Evolutionary conservation across 2,113 vertebrate species (phyloP), one percentile per base, ranked within the genome.

Genomic region (Pterophyllum scalare): DNA sequence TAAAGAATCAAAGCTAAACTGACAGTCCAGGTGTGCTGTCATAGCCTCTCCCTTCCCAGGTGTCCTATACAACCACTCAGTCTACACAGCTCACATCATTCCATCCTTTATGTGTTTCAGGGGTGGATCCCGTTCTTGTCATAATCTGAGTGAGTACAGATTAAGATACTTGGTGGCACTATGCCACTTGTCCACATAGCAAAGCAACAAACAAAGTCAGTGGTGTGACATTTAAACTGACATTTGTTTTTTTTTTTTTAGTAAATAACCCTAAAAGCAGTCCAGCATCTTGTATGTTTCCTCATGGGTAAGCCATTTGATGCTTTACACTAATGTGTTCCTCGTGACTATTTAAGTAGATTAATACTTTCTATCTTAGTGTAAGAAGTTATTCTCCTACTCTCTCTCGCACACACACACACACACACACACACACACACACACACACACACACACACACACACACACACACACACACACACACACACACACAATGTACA

Each of bases 11-110:
- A 20, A 56, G 56, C 80, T 33, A 86, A 87, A 79, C 3, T 72
- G 38, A 33, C 58, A 67, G 83, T 76, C 85, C 92, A 92, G 89
- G 92, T 91, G 92, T 91, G 81, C 61, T 76, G 52, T 60, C 26
- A 10, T 83, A 81, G 56, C 83, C 57, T 77, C 70, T 77, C 38
- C 60, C 65, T 65, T 82, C 33, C 87, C 92, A 93, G 89, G 91
- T 92, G 90, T 93, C 80, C 89, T 38, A 75, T 77, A 80, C 57
- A 89, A 54, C 22, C 57, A 13, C 46, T 20, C 20, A 82, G 77
- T 85, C 85, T 88, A 85, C 82, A 88, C 79, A 75, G 40, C 77
- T 77, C 61, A 26, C 38, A 82, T 65, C 75, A 60, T 81, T 87
- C 70, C 74, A 59, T 80, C 78, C 49, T 90, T 91, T 88, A 77